These are phyloP conservation scores for Astyanax mexicanus DNA, from an alignment of 2,797 vertebrate species.

Conservation along the genomic window DNA sequence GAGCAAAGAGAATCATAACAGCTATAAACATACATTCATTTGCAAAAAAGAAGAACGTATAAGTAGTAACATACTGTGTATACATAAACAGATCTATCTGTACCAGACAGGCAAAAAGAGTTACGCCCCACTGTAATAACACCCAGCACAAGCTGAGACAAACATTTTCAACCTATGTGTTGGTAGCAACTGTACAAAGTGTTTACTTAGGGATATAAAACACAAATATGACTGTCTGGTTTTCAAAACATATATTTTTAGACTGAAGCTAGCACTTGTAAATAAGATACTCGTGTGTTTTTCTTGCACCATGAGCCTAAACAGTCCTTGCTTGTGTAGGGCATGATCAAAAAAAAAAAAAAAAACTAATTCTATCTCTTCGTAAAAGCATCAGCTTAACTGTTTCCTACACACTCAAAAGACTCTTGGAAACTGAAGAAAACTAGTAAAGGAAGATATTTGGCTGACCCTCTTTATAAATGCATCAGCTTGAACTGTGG, in stretches of 20 bases:
- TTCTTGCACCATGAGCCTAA: not conserved
- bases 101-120: not conserved
- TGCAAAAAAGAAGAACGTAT: not conserved
- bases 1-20: no score
- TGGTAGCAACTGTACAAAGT: not conserved
- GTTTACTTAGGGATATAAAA: not conserved
- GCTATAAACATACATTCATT: not conserved
- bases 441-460: no score
- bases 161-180: not conserved
- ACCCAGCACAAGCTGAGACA: no score
- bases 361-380: no score
- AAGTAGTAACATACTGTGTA: not conserved
- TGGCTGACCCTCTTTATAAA: no score
- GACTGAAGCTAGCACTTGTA: not conserved
- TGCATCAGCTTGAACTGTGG: no score
- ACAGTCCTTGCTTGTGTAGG: not conserved
- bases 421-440: no score
- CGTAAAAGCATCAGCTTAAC: no score
- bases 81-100: not conserved
- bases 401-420: no score
- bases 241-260: not conserved
- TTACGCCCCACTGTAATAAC: not conserved
- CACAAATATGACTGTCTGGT: constrained; percentile 2
- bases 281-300: not conserved
- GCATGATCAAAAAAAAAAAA: no score